A percentile compares a stretch with the other conserved stretches of the same genome.
Conservation (phyloP, 1,140 invertebrate genomes). For the Tribolium madens region DNA sequence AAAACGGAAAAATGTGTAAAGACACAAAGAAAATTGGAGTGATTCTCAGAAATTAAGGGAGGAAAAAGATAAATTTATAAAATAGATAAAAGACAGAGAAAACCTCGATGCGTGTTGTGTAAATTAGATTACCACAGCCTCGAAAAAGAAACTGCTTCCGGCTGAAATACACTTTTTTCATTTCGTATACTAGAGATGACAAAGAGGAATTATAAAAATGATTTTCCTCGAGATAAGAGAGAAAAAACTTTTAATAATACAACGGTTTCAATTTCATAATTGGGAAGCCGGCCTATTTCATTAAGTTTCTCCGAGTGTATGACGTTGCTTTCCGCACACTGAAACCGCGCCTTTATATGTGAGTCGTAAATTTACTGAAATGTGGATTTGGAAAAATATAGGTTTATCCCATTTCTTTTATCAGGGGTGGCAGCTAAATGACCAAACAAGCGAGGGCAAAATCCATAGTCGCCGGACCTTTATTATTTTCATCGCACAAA, state of each 20-base stretch:
- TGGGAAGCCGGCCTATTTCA: slow-evolving; percentile 58
- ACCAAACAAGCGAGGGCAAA: slow-evolving; percentile 49
- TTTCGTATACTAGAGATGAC: slow-evolving; percentile 46
- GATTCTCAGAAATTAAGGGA: slow-evolving; percentile 48
- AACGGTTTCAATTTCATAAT: slow-evolving; percentile 57
- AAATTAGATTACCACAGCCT: slow-evolving; percentile 49
- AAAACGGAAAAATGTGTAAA: slow-evolving; percentile 48
- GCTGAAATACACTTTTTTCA: slow-evolving; percentile 46
- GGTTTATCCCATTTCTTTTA: slow-evolving; percentile 59
- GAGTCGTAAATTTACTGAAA: slow-evolving; percentile 59
- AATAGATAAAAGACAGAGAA: slow-evolving; percentile 51
- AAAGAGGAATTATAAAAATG: slow-evolving; percentile 46
- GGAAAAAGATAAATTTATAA: slow-evolving; percentile 51
- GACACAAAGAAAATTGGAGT: slow-evolving; percentile 48
- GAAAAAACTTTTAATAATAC: slow-evolving; percentile 37
- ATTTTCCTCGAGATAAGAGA: slow-evolving; percentile 35
- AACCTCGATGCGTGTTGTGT: slow-evolving; percentile 50
- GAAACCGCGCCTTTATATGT: slow-evolving; percentile 51
- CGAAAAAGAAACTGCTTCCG: slow-evolving; percentile 47
- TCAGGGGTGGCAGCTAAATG: slow-evolving; percentile 54
- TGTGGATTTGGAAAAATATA: slow-evolving; percentile 61
- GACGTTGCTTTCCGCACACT: slow-evolving; percentile 48
- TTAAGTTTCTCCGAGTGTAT: slow-evolving; percentile 57
- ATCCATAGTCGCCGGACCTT: slow-evolving; percentile 47
- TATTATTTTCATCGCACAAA: slow-evolving; percentile 43